Conservation (phyloP, 1,140 invertebrate species). For the Phenacoccus solenopsis region DNA sequence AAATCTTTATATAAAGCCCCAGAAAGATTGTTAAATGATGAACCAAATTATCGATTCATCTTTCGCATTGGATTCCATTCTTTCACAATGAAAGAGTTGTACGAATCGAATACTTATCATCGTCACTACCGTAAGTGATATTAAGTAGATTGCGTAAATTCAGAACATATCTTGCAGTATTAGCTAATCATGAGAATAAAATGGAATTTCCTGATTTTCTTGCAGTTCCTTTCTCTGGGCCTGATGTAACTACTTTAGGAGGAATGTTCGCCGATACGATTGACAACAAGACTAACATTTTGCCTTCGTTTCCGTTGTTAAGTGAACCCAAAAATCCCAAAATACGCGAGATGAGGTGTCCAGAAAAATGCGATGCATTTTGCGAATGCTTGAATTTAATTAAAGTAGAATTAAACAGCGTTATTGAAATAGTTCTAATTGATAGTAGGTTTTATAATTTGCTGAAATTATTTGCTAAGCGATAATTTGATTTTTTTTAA, state of each 20-base stretch:
- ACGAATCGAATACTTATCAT: background rate
- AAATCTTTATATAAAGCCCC: background rate
- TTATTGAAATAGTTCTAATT: constrained; percentile 24
- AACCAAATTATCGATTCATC: background rate
- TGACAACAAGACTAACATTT: constrained; percentile 22
- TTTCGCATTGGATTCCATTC: background rate
- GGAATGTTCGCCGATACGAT: constrained; percentile 17
- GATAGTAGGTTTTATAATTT: constrained; percentile 27
- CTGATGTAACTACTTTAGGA: background rate
- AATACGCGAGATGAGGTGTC: constrained; percentile 19
- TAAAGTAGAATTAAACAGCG: background rate
- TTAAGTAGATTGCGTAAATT: background rate
- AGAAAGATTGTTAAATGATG: background rate
- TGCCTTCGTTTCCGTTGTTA: constrained; percentile 22
- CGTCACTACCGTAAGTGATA: background rate
- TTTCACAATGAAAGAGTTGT: background rate
- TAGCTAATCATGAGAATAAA: no score
- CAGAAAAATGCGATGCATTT: constrained; percentile 8
- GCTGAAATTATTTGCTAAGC: background rate
- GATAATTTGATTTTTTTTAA: no score
- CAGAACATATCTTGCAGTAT: background rate
- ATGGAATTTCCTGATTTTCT: background rate
- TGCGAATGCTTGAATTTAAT: background rate
- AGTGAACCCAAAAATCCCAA: constrained; percentile 21
- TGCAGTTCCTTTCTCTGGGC: background rate